Conservation (phyloP, 2,113 vertebrate species). For the Anoplopoma fimbria region DNA sequence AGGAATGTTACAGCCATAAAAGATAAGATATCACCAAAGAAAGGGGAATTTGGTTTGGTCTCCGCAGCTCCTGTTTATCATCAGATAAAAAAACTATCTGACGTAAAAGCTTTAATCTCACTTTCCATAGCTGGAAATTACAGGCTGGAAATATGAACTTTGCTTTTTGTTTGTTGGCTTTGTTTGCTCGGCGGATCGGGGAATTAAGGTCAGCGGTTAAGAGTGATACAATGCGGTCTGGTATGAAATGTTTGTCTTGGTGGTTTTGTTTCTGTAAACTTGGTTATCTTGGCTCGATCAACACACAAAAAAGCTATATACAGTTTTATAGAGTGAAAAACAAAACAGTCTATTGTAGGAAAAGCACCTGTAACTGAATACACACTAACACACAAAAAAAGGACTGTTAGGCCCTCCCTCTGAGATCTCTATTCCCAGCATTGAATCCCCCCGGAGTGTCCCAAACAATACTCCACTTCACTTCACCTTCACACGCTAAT, state of each 20-base stretch:
- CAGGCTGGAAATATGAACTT: neutral
- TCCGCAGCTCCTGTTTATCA: neutral
- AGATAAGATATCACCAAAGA: neutral
- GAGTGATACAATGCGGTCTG: neutral
- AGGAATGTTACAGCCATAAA: neutral
- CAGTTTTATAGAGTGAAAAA: too few relatives aligned
- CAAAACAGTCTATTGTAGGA: neutral
- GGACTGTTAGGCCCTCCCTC: neutral
- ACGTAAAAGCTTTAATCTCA: neutral
- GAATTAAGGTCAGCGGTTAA: neutral
- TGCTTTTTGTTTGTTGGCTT: neutral
- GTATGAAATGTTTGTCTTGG: neutral
- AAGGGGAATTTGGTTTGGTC: neutral
- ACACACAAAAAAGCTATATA: neutral
- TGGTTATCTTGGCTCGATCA: neutral
- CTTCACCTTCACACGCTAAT: neutral
- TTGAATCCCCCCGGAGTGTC: neutral
- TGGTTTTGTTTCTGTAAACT: neutral
- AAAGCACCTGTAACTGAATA: constrained; percentile 2
- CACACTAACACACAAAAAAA: neutral
- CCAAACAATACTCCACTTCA: neutral
- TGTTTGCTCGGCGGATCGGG: neutral
- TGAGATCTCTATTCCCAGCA: neutral
- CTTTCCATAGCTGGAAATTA: neutral
- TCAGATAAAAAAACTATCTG: neutral